These are phyloP conservation scores for Ceratina australensis DNA, from an alignment of 1,140 invertebrate species.

Conservation along the genomic window DNA sequence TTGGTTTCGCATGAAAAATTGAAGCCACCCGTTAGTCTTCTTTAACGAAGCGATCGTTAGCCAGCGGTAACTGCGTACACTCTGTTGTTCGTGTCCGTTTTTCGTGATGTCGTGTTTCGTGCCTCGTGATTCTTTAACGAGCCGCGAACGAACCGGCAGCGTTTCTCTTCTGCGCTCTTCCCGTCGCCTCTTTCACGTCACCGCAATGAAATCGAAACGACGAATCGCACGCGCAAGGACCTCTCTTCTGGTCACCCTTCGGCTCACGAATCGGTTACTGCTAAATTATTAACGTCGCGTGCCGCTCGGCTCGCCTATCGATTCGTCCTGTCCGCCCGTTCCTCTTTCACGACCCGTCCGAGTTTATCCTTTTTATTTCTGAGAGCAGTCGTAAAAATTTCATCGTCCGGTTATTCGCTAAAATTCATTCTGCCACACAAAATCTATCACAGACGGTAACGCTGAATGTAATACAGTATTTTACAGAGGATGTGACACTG, in stretches of 20 bases:
- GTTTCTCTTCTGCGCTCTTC: slow-evolving; percentile 29
- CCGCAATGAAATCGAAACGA: slow-evolving; percentile 40
- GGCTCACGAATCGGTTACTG: slow-evolving; percentile 40
- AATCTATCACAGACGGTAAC: too few relatives aligned
- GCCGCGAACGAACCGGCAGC: slow-evolving; percentile 16
- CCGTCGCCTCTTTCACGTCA: slow-evolving; percentile 5
- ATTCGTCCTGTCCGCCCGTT: slow-evolving; percentile 50
- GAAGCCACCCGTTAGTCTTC: background rate
- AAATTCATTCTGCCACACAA: too few relatives aligned
- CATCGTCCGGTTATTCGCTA: too few relatives aligned
- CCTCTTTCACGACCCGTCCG: slow-evolving; percentile 40
- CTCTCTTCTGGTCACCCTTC: slow-evolving; percentile 34
- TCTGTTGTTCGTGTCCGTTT: slow-evolving; percentile 1
- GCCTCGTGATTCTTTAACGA: slow-evolving; percentile 44
- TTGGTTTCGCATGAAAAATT: background rate
- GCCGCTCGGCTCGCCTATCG: slow-evolving; percentile 53
- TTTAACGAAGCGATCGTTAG: background rate
- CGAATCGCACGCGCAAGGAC: slow-evolving; percentile 28
- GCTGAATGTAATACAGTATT: too few relatives aligned
- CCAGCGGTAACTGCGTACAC: background rate
- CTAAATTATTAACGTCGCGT: slow-evolving; percentile 68
- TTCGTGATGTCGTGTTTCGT: slow-evolving; percentile 24
- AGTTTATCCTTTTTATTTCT: too few relatives aligned
- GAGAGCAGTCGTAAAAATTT: too few relatives aligned
- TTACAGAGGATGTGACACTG: too few relatives aligned